Conservation (phyloP, 2,888 invertebrate species). For the Synanthedon formicaeformis region DNA sequence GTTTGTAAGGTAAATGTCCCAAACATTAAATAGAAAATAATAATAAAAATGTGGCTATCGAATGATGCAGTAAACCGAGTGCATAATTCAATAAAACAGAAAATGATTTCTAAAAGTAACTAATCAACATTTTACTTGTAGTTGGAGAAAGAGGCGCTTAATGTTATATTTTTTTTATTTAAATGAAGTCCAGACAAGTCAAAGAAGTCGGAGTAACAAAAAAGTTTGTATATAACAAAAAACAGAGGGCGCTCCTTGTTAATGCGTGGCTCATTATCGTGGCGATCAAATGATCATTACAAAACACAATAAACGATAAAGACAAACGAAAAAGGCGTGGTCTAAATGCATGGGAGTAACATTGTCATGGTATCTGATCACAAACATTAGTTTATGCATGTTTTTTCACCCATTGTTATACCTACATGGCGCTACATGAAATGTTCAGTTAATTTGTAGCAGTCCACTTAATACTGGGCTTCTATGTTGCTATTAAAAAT, state of each 20-base stretch:
- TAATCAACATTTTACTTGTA: too few species aligned
- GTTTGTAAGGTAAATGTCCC: too few species aligned
- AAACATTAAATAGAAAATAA: too few species aligned
- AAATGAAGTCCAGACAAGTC: neutral
- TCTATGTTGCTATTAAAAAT: too few species aligned
- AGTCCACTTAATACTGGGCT: neutral
- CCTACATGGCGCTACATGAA: neutral
- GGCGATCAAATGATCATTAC: conserved; percentile 1
- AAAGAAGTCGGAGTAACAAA: conserved; percentile 1
- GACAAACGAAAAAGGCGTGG: conserved; percentile 39
- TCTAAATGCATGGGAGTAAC: conserved; percentile 40
- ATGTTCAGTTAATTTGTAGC: neutral
- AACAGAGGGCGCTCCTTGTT: conserved; percentile 8
- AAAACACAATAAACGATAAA: conserved; percentile 5
- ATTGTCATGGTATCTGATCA: conserved; percentile 39
- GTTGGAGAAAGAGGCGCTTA: too few species aligned
- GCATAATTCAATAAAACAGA: too few species aligned
- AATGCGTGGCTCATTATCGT: neutral
- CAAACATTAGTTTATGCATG: conserved; percentile 6
- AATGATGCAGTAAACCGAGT: too few species aligned
- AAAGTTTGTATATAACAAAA: conserved; percentile 4
- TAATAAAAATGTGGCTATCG: too few species aligned
- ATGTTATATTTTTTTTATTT: too few species aligned
- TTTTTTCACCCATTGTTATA: neutral
- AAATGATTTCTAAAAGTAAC: too few species aligned